Percentiles rank a stretch among this genome's conserved stretches.
Evolutionary conservation across 2,888 invertebrate species (phyloP).

Genomic region (Rhyacophila evoluta): DNA sequence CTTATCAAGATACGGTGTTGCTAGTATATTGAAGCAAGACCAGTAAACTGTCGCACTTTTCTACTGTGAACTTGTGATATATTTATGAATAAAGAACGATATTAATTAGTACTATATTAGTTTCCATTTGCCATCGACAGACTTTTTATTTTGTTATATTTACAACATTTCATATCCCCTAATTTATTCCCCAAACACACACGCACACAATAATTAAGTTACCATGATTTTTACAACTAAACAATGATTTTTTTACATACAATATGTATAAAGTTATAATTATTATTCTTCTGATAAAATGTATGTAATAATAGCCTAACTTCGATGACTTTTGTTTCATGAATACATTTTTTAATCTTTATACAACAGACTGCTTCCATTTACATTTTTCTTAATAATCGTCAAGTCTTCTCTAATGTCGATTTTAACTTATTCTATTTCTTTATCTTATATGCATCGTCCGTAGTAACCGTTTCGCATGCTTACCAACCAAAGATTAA

Average conservation of each 20-base stretch:
- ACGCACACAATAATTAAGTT: slow-evolving; percentile 16
- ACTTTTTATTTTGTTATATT: slow-evolving; percentile 26
- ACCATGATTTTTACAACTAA: slow-evolving; percentile 41
- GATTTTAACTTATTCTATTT: slow-evolving; percentile 26
- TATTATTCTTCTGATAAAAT: slow-evolving; percentile 40
- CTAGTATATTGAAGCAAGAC: neutral
- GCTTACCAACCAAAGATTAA: neutral
- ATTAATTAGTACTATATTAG: slow-evolving; percentile 14
- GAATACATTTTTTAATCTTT: slow-evolving; percentile 37
- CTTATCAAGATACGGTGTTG: too few relatives aligned
- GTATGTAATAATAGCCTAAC: slow-evolving; percentile 40
- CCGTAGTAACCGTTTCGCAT: neutral
- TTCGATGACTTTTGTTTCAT: slow-evolving; percentile 48
- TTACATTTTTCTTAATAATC: slow-evolving; percentile 30
- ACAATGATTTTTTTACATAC: slow-evolving; percentile 30
- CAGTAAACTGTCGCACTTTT: neutral
- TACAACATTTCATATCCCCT: slow-evolving; percentile 28
- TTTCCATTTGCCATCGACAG: neutral
- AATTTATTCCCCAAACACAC: slow-evolving; percentile 13
- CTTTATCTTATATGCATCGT: slow-evolving; percentile 28
- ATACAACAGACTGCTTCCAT: slow-evolving; percentile 33
- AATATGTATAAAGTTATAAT: slow-evolving; percentile 32
- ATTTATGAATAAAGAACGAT: slow-evolving; percentile 13
- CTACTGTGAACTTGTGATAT: neutral
- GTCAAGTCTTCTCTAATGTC: slow-evolving; percentile 43